A percentile compares a stretch with the other conserved stretches of the same genome.
Conservation (phyloP, 2,113 vertebrate species). For the Vulpes lagopus region DNA sequence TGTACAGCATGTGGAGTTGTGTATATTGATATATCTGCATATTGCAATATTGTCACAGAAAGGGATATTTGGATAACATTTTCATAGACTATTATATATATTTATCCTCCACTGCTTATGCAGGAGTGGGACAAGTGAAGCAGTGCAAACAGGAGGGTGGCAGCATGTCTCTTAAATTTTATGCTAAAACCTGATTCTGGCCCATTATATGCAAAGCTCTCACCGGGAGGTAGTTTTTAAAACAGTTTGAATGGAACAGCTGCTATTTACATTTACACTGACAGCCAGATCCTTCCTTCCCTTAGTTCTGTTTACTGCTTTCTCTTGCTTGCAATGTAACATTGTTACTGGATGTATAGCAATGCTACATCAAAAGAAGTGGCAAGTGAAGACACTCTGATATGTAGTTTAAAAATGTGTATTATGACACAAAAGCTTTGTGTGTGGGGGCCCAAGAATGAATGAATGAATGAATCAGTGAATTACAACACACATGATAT, state of each 20-base stretch:
- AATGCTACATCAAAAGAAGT: slow-evolving; percentile 72
- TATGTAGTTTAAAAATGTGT: slow-evolving; percentile 53
- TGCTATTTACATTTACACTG: slow-evolving; percentile 79
- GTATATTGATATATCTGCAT: background rate
- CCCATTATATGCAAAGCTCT: slow-evolving; percentile 63
- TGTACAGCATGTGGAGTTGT: background rate
- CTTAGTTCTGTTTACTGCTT: slow-evolving; percentile 76
- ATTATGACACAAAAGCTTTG: slow-evolving; percentile 22
- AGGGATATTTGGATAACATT: background rate
- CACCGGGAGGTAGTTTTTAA: slow-evolving; percentile 55
- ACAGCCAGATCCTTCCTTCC: slow-evolving; percentile 71
- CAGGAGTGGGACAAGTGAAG: background rate
- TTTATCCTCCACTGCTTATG: background rate
- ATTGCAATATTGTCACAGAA: background rate
- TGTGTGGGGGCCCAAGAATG: slow-evolving; percentile 12
- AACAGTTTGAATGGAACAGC: slow-evolving; percentile 75
- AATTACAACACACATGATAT: background rate
- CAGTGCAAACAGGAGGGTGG: background rate
- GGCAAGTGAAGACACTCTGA: slow-evolving; percentile 67
- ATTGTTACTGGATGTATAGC: slow-evolving; percentile 76
- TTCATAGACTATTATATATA: background rate
- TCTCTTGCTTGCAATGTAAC: slow-evolving; percentile 60
- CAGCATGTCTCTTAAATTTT: slow-evolving; percentile 36
- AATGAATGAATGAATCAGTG: background rate
- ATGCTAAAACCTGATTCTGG: slow-evolving; percentile 62